Conservation (phyloP, 2,797 vertebrate genomes). For the Telmatherina bonti region DNA sequence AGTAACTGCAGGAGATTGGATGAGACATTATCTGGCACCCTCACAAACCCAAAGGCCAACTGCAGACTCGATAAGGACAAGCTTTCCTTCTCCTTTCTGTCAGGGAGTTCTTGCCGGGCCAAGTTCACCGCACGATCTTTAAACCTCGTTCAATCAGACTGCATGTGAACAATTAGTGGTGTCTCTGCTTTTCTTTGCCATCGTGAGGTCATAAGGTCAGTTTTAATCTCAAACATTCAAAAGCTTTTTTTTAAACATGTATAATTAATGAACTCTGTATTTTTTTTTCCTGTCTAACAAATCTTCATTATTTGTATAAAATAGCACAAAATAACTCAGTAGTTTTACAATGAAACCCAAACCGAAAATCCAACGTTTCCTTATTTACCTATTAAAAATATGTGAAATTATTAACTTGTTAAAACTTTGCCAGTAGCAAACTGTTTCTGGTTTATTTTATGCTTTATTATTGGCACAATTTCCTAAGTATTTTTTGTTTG, state of each 20-base stretch:
- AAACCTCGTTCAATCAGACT: constrained; percentile 56
- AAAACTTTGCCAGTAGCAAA: too few relatives aligned
- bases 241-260: constrained; percentile 25
- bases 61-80: constrained; percentile 69
- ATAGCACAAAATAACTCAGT: too few relatives aligned
- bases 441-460: too few relatives aligned
- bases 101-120: constrained; percentile 49
- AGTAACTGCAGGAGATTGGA: constrained; percentile 69
- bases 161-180: constrained; percentile 37
- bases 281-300: too few relatives aligned
- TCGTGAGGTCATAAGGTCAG: constrained; percentile 59
- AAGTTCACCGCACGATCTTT: constrained; percentile 54
- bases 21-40: constrained; percentile 71
- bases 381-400: too few relatives aligned
- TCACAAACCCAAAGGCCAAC: constrained; percentile 64
- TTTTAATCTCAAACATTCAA: constrained; percentile 49
- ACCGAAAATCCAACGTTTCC: too few relatives aligned
- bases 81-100: constrained; percentile 59
- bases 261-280: constrained; percentile 16
- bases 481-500: too few relatives aligned
- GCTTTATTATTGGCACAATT: too few relatives aligned
- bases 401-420: too few relatives aligned
- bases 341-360: background rate
- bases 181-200: constrained; percentile 24
- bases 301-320: too few relatives aligned